Conservation (phyloP, 2,797 vertebrate genomes). For the Ibycter americanus region DNA sequence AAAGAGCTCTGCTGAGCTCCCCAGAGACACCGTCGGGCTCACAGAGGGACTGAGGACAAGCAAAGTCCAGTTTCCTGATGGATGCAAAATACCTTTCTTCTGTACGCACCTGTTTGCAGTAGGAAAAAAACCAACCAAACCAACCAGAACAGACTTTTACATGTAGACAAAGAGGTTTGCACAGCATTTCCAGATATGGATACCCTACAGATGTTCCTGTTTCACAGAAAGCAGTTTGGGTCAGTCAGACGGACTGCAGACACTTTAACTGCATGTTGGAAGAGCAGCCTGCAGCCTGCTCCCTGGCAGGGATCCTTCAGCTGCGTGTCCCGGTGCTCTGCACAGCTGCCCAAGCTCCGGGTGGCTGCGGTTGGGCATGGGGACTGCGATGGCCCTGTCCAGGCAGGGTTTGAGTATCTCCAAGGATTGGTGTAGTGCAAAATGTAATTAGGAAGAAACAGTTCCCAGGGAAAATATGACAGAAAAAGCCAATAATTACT, state of each 20-base stretch:
- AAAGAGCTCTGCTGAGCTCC: background rate
- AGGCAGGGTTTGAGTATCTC: background rate
- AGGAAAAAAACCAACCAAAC: background rate
- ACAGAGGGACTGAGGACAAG: rapidly evolving
- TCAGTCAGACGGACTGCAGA: background rate
- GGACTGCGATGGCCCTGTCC: background rate
- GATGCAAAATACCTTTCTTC: background rate
- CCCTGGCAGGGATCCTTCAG: background rate
- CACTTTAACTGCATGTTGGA: background rate
- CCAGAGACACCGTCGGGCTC: background rate
- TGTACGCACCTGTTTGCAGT: background rate
- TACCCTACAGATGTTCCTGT: background rate
- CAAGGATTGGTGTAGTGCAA: background rate
- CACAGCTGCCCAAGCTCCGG: background rate
- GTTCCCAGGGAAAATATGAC: background rate
- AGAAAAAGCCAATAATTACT: background rate
- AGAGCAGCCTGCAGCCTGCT: background rate
- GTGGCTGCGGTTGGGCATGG: background rate
- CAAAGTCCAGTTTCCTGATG: background rate
- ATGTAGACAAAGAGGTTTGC: background rate
- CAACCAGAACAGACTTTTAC: background rate
- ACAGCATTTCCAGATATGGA: background rate
- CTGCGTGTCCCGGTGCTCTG: background rate
- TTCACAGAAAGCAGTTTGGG: background rate
- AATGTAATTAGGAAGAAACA: background rate